phyloP scores from a whole-genome alignment of 2,888 invertebrate genomes.

The Syrista parreyssii region DNA sequence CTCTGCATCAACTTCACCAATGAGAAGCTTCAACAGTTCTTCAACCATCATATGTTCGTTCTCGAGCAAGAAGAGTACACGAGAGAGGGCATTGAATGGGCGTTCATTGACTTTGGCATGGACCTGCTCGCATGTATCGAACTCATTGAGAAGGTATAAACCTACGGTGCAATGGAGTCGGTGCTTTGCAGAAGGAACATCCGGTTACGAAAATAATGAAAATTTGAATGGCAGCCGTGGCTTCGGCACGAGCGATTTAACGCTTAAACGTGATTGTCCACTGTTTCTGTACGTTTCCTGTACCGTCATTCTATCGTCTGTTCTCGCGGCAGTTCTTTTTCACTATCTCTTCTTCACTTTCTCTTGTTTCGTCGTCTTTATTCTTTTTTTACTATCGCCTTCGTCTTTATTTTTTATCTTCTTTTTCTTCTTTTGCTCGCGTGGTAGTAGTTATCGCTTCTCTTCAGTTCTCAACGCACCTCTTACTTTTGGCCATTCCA shows the following conservation, averaged over 20 bases:
- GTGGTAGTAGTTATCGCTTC: background rate
- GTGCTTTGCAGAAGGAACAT: background rate
- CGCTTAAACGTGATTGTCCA: slow-evolving; percentile 47
- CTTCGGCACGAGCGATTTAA: slow-evolving; percentile 24
- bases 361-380: background rate
- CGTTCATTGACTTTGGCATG: slow-evolving; percentile 94
- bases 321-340: slow-evolving; percentile 13
- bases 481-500: background rate
- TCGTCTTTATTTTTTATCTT: background rate
- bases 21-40: slow-evolving; percentile 93
- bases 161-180: slow-evolving; percentile 9
- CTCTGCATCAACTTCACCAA: slow-evolving; percentile 95
- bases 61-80: slow-evolving; percentile 94
- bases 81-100: slow-evolving; percentile 91
- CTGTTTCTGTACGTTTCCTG: slow-evolving; percentile 37
- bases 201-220: slow-evolving; percentile 1
- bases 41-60: slow-evolving; percentile 95
- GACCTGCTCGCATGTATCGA: slow-evolving; percentile 96
- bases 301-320: slow-evolving; percentile 24
- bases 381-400: background rate
- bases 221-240: slow-evolving; percentile 16
- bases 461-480: background rate
- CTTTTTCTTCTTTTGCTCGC: background rate
- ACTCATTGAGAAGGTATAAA: slow-evolving; percentile 88
- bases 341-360: slow-evolving; percentile 18